A percentile compares a stretch with the other conserved stretches of the same genome.
phyloP scores from a whole-genome alignment of 2,113 vertebrate species.

The Glaucidium brasilianum region DNA sequence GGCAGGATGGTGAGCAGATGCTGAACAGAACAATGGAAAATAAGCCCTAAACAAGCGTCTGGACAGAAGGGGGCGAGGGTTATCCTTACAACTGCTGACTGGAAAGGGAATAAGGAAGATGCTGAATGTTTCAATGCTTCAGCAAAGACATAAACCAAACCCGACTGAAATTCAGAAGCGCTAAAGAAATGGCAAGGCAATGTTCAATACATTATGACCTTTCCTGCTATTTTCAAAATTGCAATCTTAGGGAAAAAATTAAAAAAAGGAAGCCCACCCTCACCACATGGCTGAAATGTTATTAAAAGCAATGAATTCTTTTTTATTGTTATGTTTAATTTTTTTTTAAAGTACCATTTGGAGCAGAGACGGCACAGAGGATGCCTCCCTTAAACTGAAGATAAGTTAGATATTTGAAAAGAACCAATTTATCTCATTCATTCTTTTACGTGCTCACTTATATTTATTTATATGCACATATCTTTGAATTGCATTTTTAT shows the following conservation, averaged over 20 bases:
- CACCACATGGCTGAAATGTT: not conserved
- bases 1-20: not conserved
- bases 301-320: constrained; percentile 52
- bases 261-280: not conserved
- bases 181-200: not conserved
- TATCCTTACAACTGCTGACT: not conserved
- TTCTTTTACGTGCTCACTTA: constrained; percentile 22
- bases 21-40: not conserved
- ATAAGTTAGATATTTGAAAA: constrained; percentile 54
- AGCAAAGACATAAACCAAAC: not conserved
- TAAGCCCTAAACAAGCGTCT: not conserved
- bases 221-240: constrained; percentile 23
- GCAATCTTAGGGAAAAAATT: not conserved
- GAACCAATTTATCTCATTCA: constrained; percentile 51
- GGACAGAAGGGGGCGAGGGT: constrained; percentile 34
- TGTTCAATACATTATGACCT: not conserved
- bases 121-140: not conserved
- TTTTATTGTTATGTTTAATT: constrained; percentile 41
- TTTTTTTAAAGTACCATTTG: constrained; percentile 6
- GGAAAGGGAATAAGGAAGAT: not conserved
- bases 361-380: constrained; percentile 12
- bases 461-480: constrained; percentile 57
- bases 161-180: not conserved
- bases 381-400: constrained; percentile 34
- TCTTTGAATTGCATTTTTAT: constrained; percentile 42